These are phyloP conservation scores for Bufo gargarizans DNA, from an alignment of 2,113 vertebrate species.

Conservation along the genomic window DNA sequence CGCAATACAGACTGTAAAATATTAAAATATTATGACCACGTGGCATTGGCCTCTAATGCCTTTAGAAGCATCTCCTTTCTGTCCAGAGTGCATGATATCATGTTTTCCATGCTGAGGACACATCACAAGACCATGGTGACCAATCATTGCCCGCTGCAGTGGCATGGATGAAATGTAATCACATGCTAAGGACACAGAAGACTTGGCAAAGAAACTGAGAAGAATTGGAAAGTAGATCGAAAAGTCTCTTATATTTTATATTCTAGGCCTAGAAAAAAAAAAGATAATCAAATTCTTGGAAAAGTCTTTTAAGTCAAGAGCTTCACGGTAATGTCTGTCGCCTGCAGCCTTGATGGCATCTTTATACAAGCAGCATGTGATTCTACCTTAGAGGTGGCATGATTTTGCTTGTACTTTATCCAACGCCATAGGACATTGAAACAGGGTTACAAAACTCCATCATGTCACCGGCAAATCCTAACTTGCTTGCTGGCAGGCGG, in stretches of 20 bases:
- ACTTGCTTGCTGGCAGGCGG: neutral
- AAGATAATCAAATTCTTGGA: neutral
- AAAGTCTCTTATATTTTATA: neutral
- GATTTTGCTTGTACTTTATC: neutral
- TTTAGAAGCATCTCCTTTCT: neutral
- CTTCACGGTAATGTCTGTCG: neutral
- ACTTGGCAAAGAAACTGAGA: neutral
- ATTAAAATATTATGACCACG: neutral
- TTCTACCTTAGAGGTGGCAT: neutral
- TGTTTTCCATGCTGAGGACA: neutral
- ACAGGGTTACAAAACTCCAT: neutral
- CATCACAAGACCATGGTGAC: neutral
- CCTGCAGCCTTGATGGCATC: neutral
- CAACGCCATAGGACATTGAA: neutral
- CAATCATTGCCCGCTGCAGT: neutral
- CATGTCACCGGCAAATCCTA: neutral
- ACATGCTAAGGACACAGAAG: neutral
- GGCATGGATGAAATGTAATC: neutral
- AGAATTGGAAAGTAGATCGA: neutral
- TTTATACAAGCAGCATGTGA: neutral
- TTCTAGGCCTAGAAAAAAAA: neutral
- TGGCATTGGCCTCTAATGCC: too few relatives aligned
- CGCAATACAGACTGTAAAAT: neutral
- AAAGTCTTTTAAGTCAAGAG: neutral
- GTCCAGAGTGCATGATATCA: neutral